Evolutionary conservation across 2,888 invertebrate species (phyloP), one percentile per base, ranked within the genome.

Genomic region (Eueremaeus valkanovi): DNA sequence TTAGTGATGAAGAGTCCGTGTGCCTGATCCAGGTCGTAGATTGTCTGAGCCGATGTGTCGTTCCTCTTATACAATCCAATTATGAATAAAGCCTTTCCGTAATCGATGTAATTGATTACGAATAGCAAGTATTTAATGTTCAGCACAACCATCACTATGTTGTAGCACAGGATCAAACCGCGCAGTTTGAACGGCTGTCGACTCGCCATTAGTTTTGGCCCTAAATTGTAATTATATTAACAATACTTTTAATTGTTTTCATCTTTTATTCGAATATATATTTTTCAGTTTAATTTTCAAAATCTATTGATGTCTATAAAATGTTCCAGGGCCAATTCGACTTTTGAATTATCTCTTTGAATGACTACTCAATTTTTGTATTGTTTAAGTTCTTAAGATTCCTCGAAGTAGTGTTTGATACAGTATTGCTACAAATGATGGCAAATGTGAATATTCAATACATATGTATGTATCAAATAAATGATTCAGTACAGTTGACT

Each of bases 101-200:
- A 63, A 33, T 63, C n/a, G 3, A 63, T 5, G 27, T 13, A 63
- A 16, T 16, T 18, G 18, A 63, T 11, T 2, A 33, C 18, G 18
- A n/a, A 63, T 3, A 11, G 1, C 9, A 63, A 18, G 33, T 63
- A 31, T 33, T 33, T 63, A 5, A 63, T 9, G 33, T 63, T 63
- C 63, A 63, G 31, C 6, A 63, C 3, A 1, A 63, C 63, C 63
- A 63, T 63, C 8, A 31, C 16, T 63, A 63, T 63, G 33, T 63
- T 63, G 63, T 63, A 63, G 18, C 18, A 11, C 16, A 63, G 33
- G 5, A 63, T 63, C 33, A 63, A 33, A 16, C 33, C 31, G 5
- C 33, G 5, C 33, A 63, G n/a, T 33, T 27, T 11, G 18, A 63
- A 63, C 8, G 33, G 31, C 63, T 16, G 13, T 5, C 63, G 63